These are phyloP conservation scores for Pollicipes pollicipes DNA, from an alignment of 1,140 invertebrate genomes.

Conservation along the genomic window DNA sequence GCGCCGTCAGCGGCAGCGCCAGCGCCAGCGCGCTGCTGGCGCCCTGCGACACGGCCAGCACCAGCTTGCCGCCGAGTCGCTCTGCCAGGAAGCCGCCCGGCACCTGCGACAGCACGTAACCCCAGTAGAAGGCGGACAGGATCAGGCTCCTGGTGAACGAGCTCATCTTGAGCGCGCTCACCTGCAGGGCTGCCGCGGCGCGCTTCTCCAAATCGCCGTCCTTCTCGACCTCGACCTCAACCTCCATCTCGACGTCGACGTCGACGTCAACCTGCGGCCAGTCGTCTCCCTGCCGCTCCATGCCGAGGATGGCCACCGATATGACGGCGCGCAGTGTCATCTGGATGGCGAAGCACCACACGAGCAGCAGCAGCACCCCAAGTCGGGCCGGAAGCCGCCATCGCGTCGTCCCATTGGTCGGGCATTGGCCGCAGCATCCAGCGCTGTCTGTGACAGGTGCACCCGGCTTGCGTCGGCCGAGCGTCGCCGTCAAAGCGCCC, in stretches of 20 bases:
- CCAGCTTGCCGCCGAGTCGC: constrained; percentile 25
- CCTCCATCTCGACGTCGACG: background rate
- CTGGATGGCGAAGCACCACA: background rate
- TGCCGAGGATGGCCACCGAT: background rate
- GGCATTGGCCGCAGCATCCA: no score
- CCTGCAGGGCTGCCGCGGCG: no score
- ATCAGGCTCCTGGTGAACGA: constrained; percentile 26
- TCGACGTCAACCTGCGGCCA: background rate
- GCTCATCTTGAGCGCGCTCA: no score
- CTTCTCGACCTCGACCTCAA: no score
- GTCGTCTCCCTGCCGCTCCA: background rate
- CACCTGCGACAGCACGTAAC: constrained; percentile 50
- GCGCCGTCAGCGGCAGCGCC: background rate
- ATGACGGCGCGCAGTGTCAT: background rate
- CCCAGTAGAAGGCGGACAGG: constrained; percentile 53
- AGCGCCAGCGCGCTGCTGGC: background rate
- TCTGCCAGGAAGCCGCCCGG: constrained; percentile 51
- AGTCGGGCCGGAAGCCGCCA: background rate
- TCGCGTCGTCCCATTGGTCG: no score
- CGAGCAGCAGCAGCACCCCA: background rate
- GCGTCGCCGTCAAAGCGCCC: no score
- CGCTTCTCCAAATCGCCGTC: no score
- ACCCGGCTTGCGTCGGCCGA: no score
- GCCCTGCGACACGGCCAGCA: background rate
- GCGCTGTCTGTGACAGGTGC: no score